Percentiles rank a stretch among this genome's conserved stretches.
These are phyloP conservation scores for Tympanuchus pallidicinctus DNA, from an alignment of 2,113 vertebrate genomes.

Conservation along the genomic window DNA sequence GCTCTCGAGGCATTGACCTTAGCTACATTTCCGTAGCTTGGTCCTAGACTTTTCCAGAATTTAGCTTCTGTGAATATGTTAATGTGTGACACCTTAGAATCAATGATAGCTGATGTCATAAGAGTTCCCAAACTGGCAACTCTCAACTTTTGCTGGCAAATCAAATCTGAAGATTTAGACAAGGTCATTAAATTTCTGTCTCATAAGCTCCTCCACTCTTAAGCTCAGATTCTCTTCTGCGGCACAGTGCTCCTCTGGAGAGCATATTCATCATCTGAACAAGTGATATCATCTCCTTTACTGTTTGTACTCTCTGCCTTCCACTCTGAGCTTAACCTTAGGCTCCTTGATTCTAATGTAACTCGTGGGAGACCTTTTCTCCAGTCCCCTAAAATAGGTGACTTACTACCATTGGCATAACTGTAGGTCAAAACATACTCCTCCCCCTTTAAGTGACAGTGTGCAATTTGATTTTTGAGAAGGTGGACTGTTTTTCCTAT, in stretches of 20 bases:
- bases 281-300: not conserved
- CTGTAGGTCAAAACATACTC: not conserved
- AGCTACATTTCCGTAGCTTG: not conserved
- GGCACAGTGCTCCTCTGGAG: not conserved
- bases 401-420: not conserved
- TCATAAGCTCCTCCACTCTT: not conserved
- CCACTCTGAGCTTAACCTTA: slow-evolving; percentile 31
- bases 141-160: not conserved
- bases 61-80: not conserved
- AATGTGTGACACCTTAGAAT: not conserved
- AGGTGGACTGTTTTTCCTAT: not conserved
- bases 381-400: not conserved
- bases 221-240: not conserved
- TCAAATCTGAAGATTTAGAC: not conserved
- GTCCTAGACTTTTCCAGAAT: not conserved
- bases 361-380: not conserved
- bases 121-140: not conserved
- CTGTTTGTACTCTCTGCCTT: not conserved
- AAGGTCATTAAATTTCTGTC: not conserved
- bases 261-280: not conserved
- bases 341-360: slow-evolving; percentile 4
- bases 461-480: not conserved
- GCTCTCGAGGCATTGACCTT: not conserved
- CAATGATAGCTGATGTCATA: not conserved
- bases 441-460: not conserved